Base-by-base conservation (phyloP, 2,888 invertebrate species). In the Amaurobius ferox region DNA sequence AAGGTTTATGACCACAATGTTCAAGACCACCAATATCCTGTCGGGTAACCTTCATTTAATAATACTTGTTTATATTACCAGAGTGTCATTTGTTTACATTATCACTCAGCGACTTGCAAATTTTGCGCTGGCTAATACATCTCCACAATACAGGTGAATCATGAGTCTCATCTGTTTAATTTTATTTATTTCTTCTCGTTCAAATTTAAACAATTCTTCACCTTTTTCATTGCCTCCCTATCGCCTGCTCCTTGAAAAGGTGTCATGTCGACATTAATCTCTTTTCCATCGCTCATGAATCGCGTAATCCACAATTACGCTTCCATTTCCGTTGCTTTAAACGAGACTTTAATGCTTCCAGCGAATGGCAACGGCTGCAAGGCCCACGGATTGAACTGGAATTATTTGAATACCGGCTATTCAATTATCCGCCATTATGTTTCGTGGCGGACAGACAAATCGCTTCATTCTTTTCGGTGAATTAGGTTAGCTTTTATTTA, bases 201-300 rank as follows among this genome's bases (percentile, higher is more conserved):
- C 16, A 16, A 23, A 16, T 55, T 55, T 3, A 23, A 55, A 55
- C 16, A 23, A 55, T 55, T 55, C 55, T 19, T 55, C 23, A 44
- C 7, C 44, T 55, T 55, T 55, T 23, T 55, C 55, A 55, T 55
- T 23, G 23, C 23, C 55, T 23, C 5, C 6, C 23, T 23, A 55
- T 55, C 55, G 29, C 40, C 40, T 40, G 35, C 64, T 13, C 35
- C 19, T 32, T 35, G 28, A 16, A 55, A 68, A 68, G 48, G 23
- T 77, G 39, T 72, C 40, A 71, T 71, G 29, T 44, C 44, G 76
- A 55, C 67, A 77, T 67, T 77, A 67, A 77, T 77, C 76, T 44
- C 48, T 30, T 40, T 44, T 44, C 26, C 55, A 67, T 68, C 61
- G 77, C 35, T 77, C 64, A 61, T 68, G 67, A 48, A 39, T 55